Base-by-base conservation (phyloP, 2,113 vertebrate species). In the Callipepla californica region DNA sequence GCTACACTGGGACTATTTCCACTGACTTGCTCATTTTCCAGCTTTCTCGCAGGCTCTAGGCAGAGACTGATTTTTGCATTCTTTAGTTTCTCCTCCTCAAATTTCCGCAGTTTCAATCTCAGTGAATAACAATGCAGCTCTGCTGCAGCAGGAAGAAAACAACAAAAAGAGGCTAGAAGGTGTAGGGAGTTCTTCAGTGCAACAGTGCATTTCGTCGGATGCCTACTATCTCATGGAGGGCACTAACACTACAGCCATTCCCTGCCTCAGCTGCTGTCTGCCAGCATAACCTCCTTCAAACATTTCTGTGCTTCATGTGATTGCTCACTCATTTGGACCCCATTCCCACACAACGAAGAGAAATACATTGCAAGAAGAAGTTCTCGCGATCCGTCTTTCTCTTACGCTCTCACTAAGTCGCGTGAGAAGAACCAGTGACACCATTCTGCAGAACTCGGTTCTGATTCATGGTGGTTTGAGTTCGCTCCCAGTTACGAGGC, bases 401-500 rank as follows among this genome's bases (percentile, higher is more conserved):
- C n/a, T n/a, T n/a, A n/a, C n/a, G n/a, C n/a, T n/a, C 28, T 79
- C 74, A 73, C 18, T 47, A 45, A 47, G 80, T 53, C 30, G 87
- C 58, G 45, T 5, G 5, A 68, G 48, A 79, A 17, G 4, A 91
- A 13, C 13, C 28, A 66, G 7, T 50, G 40, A 67, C 12, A 36
- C 3, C 9, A 3, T 48, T 32, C 44, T 16, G 9, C 20, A 63
- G 50, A 42, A 63, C 12, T 42, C 19, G 17, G 10, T 28, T 50
- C 18, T 1, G 2, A 8, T 45, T 61, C 23, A 6, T 1, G 7
- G 45, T 17, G 30, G 19, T 66, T 82, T 85, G 44, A 44, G 40
- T 73, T 73, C 9, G 11, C 6, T 53, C 7, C 8, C 15, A 13
- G 13, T 7, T 34, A 45, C 11, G 15, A 23, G 0, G 0, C 36